A percentile compares a stretch with the other conserved stretches of the same genome.
Conservation (phyloP, 2,888 invertebrate species). For the Allophyes oxyacanthae region DNA sequence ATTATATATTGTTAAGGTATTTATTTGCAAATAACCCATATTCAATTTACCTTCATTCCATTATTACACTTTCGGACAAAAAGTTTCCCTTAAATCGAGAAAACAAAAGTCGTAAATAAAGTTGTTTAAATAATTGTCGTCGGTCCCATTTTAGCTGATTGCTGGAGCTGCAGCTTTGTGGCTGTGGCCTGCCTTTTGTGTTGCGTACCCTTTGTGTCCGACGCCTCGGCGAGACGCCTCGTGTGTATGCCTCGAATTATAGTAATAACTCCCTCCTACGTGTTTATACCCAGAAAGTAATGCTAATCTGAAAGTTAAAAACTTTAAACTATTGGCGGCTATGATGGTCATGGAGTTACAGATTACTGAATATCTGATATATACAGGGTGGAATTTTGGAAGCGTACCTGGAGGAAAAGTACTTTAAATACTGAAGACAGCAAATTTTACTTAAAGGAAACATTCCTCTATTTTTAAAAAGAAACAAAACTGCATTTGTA, state of each 20-base stretch:
- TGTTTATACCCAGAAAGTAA: constrained; percentile 6
- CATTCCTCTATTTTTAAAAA: too few species aligned
- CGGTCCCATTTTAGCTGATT: constrained; percentile 74
- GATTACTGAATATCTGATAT: too few species aligned
- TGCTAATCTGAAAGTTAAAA: constrained; percentile 15
- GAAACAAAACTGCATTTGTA: too few species aligned
- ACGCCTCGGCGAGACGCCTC: constrained; percentile 52
- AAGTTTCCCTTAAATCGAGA: constrained; percentile 41
- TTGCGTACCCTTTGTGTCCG: constrained; percentile 53
- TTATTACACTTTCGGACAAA: constrained; percentile 2
- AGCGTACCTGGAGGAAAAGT: too few species aligned
- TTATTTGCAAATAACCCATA: too few species aligned
- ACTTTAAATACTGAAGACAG: too few species aligned
- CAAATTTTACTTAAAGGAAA: too few species aligned
- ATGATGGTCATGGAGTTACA: too few species aligned
- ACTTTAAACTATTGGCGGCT: not conserved
- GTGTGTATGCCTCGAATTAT: constrained; percentile 47
- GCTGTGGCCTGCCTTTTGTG: constrained; percentile 66
- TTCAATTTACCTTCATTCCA: too few species aligned
- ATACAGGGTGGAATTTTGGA: too few species aligned
- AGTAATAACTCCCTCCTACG: constrained; percentile 33
- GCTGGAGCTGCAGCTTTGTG: constrained; percentile 55
- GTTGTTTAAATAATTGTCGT: constrained; percentile 63
- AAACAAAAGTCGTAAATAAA: constrained; percentile 54
- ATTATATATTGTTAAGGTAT: too few species aligned